Conservation (phyloP, 2,888 invertebrate genomes). For the Hirtodrosophila histrioides region DNA sequence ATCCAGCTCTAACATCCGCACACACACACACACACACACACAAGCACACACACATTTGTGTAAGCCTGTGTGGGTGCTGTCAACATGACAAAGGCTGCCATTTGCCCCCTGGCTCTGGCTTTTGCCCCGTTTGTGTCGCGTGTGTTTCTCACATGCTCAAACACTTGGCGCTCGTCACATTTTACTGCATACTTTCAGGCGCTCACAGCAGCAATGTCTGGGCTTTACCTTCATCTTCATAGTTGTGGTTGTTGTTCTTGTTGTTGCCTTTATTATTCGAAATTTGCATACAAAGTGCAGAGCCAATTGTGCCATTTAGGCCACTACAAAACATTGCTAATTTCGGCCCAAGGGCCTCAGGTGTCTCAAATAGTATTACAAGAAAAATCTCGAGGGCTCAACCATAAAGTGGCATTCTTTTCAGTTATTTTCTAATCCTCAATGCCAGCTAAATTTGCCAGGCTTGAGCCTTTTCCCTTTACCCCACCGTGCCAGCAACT, state of each 20-base stretch:
- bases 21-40: conserved; percentile 6
- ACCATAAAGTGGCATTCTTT: conserved; percentile 41
- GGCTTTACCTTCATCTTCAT: neutral
- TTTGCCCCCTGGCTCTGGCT: conserved; percentile 45
- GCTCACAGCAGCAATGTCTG: conserved; percentile 28
- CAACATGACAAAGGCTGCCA: conserved; percentile 56
- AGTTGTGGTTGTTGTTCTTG: conserved; percentile 4
- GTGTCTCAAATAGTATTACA: conserved; percentile 25
- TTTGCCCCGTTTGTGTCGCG: conserved; percentile 30
- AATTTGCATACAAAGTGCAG: conserved; percentile 61
- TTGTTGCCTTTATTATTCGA: conserved; percentile 44
- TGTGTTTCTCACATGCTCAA: conserved; percentile 51
- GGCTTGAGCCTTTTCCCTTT: conserved; percentile 13
- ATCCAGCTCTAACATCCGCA: conserved; percentile 7
- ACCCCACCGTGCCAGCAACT: neutral
- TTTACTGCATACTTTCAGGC: conserved; percentile 64
- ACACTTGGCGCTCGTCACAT: conserved; percentile 55
- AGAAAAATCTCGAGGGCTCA: conserved; percentile 32
- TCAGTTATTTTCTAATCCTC: conserved; percentile 43
- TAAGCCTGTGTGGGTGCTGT: conserved; percentile 21
- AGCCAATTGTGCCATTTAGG: conserved; percentile 59
- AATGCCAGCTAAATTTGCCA: conserved; percentile 17
- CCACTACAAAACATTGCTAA: conserved; percentile 68
- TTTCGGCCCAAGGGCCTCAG: conserved; percentile 53
- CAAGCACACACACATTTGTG: conserved; percentile 8